phyloP scores from a whole-genome alignment of 2,113 vertebrate genomes.

The Mola mola region DNA sequence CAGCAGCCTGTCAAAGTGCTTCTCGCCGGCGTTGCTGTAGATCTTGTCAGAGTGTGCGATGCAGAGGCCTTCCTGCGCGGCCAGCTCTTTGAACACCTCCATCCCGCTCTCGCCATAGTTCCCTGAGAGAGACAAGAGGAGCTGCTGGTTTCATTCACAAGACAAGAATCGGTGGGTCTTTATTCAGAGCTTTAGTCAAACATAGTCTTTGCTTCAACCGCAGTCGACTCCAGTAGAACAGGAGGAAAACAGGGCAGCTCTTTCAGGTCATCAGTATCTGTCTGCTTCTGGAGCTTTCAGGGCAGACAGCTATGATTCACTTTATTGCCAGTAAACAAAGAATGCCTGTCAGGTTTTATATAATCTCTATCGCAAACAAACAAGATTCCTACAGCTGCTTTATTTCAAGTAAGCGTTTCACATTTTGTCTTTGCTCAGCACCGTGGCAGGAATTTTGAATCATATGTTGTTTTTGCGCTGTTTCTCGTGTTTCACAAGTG shows the following conservation, averaged over 20 bases:
- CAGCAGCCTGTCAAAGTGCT: constrained; percentile 94
- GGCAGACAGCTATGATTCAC: too few relatives aligned
- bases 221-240: too few relatives aligned
- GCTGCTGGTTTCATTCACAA: constrained; percentile 10
- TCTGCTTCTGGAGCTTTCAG: too few relatives aligned
- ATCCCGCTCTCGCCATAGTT: constrained; percentile 99
- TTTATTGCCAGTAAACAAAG: too few relatives aligned
- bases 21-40: constrained; percentile 98
- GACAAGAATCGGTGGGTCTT: neutral
- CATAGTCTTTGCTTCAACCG: too few relatives aligned
- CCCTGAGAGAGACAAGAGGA: constrained; percentile 76
- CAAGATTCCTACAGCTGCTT: constrained; percentile 1
- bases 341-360: too few relatives aligned
- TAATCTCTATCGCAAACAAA: too few relatives aligned
- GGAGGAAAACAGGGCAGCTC: too few relatives aligned
- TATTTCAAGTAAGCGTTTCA: too few relatives aligned
- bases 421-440: neutral
- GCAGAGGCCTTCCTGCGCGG: constrained; percentile 94
- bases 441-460: constrained; percentile 17
- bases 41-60: constrained; percentile 98
- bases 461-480: too few relatives aligned
- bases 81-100: constrained; percentile 97
- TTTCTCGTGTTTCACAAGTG: too few relatives aligned
- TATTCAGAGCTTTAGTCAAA: neutral
- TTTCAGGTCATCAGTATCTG: too few relatives aligned